Conservation (phyloP, 1,140 invertebrate genomes). For the Neodiprion fabricii region DNA sequence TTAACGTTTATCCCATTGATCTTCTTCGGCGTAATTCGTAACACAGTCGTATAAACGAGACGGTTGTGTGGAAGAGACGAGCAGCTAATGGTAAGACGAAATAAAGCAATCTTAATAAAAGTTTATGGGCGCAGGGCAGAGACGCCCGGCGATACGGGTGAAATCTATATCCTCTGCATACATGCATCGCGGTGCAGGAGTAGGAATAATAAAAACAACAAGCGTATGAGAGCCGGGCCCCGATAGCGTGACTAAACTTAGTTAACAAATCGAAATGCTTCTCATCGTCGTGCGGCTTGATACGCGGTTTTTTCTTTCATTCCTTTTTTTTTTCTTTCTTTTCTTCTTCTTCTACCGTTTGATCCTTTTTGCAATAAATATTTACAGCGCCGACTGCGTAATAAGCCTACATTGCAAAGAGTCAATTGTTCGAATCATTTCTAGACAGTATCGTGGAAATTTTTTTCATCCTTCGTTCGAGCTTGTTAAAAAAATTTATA, state of each 20-base stretch:
- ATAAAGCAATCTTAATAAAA: constrained; percentile 9
- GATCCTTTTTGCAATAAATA: neutral
- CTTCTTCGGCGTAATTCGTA: no score
- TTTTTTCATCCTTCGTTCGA: neutral
- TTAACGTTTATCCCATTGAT: no score
- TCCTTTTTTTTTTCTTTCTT: neutral
- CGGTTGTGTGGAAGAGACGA: neutral
- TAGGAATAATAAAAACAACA: neutral
- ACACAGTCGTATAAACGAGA: no score
- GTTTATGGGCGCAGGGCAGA: neutral
- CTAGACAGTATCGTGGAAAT: neutral
- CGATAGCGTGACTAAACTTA: constrained; percentile 2
- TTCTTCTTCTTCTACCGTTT: neutral
- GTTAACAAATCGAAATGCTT: constrained; percentile 8
- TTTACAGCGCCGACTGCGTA: neutral
- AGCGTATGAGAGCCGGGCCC: neutral
- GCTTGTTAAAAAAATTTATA: neutral
- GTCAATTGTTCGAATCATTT: neutral
- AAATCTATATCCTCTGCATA: no score
- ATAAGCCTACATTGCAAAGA: neutral
- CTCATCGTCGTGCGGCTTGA: neutral
- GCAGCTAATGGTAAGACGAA: neutral
- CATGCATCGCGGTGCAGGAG: no score
- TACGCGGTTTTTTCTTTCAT: neutral
- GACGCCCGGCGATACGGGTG: no score